phyloP scores from a whole-genome alignment of 2,797 vertebrate species.

The Crenichthys baileyi region DNA sequence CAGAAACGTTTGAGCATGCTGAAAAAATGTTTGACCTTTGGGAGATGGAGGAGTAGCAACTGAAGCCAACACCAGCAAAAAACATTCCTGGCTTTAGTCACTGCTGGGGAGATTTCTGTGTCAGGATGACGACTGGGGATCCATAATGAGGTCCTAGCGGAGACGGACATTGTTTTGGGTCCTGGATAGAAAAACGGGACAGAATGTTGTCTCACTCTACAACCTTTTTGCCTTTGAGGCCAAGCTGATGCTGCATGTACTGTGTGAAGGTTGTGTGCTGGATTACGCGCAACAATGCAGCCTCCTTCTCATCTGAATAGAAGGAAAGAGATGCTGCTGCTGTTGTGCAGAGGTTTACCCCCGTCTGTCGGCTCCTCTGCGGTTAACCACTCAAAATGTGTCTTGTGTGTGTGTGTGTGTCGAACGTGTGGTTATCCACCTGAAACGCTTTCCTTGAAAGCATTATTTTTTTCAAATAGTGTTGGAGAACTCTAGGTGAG shows the following conservation, averaged over 20 bases:
- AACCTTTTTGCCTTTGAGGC: constrained; percentile 33
- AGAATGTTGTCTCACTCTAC: constrained; percentile 4
- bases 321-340: constrained; percentile 62
- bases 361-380: constrained; percentile 63
- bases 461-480: constrained; percentile 69
- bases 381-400: constrained; percentile 73
- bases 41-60: constrained; percentile 10
- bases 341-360: constrained; percentile 63
- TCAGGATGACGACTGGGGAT: constrained; percentile 27
- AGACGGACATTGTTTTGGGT: constrained; percentile 6
- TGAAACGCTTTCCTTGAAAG: constrained; percentile 61
- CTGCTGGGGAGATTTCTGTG: constrained; percentile 32
- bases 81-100: constrained; percentile 33
- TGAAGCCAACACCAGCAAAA: constrained; percentile 33
- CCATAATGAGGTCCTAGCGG: constrained; percentile 9
- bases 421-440: constrained; percentile 22
- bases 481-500: constrained; percentile 69
- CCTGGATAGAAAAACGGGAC: constrained; percentile 20
- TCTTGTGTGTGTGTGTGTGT: constrained; percentile 34
- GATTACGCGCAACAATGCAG: constrained; percentile 27
- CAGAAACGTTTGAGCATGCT: constrained; percentile 14
- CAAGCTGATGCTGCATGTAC: constrained; percentile 25
- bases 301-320: constrained; percentile 17
- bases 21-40: constrained; percentile 3
- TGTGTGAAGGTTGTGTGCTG: constrained; percentile 18